Evolutionary conservation across 2,797 vertebrate species (phyloP), one percentile per base, ranked within the genome.

Genomic region (Pristis pectinata): DNA sequence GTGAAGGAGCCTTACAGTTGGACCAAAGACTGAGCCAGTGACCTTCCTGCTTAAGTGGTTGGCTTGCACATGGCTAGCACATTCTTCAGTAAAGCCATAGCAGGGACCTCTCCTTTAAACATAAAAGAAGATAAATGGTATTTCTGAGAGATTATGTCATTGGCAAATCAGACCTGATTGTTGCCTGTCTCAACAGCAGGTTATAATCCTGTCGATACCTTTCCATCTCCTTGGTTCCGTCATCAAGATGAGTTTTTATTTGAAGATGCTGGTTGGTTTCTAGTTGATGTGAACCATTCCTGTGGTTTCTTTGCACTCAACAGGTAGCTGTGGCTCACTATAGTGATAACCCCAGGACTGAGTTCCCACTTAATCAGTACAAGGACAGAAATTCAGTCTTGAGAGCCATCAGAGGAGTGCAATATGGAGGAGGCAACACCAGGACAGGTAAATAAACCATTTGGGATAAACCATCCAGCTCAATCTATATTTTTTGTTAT

Each of bases 311-410:
- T 67, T 91, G 19, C 59, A 44, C 77, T 72, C 53, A 94, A 79
- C 97, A 98, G 98, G 96, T 99, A 87, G 98, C 98, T 0, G 96
- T 98, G 56, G 98, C 98, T 95, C 98, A 98, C 94, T 99, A 98
- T 96, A 98, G 97, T 0, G 98, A 98, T 83, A 97, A 98, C 94
- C 98, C 98, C 95, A 97, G 98, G 79, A 96, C 98, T 74, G 98
- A 97, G 94, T 98, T 99, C 95, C 95, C 96, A 94, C 97, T 99
- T 94, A 97, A 95, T 95, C 97, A 97, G 95, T 96, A 97, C 96
- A 97, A 96, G 67, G 97, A 98, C 95, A 97, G 98, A 91, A 98
- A 97, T 96, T 96, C 98, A 0, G 95, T 98, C 94, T 97, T 98
- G 34, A 96, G 96, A 95, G 98, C 98, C 0, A 87, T 99, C 94